A percentile compares a stretch with the other conserved stretches of the same genome.
Conservation (phyloP, 2,113 vertebrate species). For the Sylvietta virens region DNA sequence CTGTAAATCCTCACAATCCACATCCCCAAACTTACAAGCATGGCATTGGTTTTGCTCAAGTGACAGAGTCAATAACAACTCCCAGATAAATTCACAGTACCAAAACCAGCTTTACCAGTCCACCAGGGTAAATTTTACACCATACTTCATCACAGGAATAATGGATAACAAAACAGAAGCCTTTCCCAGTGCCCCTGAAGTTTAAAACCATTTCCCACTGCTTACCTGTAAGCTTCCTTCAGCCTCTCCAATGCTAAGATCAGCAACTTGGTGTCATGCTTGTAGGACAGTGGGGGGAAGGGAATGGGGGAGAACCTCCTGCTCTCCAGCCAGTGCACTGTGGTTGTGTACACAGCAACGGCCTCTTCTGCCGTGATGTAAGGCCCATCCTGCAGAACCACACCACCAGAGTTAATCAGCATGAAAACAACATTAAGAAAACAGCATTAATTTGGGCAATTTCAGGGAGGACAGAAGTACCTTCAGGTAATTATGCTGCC, state of each 20-base stretch:
- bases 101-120: background rate
- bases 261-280: slow-evolving; percentile 97
- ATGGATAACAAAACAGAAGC: background rate
- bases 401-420: background rate
- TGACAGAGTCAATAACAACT: background rate
- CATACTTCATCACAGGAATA: background rate
- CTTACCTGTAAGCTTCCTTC: slow-evolving; percentile 98
- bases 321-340: slow-evolving; percentile 98
- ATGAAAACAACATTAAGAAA: background rate
- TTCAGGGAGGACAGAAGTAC: slow-evolving; percentile 55
- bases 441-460: background rate
- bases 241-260: slow-evolving; percentile 96
- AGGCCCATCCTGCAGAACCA: slow-evolving; percentile 85
- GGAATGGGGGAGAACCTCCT: slow-evolving; percentile 97
- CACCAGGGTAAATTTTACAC: background rate
- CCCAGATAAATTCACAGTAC: background rate
- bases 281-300: slow-evolving; percentile 94
- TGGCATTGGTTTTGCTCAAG: rapidly evolving
- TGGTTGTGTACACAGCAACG: slow-evolving; percentile 98
- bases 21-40: background rate
- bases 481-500: slow-evolving; percentile 99
- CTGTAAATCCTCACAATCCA: background rate
- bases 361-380: slow-evolving; percentile 99
- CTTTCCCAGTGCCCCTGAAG: background rate
- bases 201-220: background rate